Evolutionary conservation across 2,113 vertebrate species (phyloP), one percentile per base, ranked within the genome.

Genomic region (Indri indri): DNA sequence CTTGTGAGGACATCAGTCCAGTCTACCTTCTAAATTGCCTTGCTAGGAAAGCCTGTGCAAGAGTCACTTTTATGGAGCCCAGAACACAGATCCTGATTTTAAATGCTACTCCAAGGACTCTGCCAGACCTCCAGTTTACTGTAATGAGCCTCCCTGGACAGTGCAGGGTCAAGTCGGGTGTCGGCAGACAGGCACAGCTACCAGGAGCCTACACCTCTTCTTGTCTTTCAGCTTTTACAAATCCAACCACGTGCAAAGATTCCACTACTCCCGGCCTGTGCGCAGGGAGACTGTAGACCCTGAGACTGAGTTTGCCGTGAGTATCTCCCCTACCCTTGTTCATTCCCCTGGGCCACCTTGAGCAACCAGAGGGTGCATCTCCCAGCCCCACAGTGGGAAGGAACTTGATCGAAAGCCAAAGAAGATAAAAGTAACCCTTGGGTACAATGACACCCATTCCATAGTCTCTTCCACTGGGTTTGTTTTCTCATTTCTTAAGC

Each of bases 291-390:
- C 99, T 0, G 98, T 99, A 91, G 99, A 99, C 97, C 99, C 99
- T 12, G 99, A 99, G 98, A 99, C 99, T 90, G 99, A 99, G 97
- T 99, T 99, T 99, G 99, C 99, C 65, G 99, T 99, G 98, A 99
- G 99, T 99, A 96, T 81, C 88, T 81, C 45, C 30, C 32, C 63
- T 6, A 3, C 47, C n/a, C 45, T n/a, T 13, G n/a, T 14, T 40
- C 68, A 3, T 11, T 13, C 4, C 8, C 54, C 13, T 0, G 8
- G 8, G 37, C 47, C 14, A 8, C 25, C 37, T n/a, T 47, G 10
- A 54, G 74, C 61, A 32, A 32, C 8, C 52, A 40, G 50, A 32
- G 25, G 32, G 3, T 8, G 30, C 37, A 17, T 16, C 77, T 23
- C 47, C 14, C 80, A n/a, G 1, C n/a, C 22, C 30, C 70, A 18